Evolutionary conservation across 1,140 invertebrate genomes (phyloP).

Genomic region (Drosophila persimilis): DNA sequence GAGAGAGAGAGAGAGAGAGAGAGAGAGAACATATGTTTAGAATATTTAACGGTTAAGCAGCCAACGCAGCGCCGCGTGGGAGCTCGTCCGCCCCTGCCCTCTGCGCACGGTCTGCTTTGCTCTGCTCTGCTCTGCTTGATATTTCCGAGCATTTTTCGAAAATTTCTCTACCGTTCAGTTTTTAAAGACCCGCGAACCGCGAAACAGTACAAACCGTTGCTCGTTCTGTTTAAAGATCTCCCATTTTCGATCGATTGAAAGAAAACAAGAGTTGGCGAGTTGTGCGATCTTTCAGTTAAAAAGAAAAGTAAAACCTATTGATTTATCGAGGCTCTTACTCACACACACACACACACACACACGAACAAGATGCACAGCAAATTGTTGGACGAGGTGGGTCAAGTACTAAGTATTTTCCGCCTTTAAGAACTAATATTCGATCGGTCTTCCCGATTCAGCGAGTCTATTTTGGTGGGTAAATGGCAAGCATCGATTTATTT

Average conservation of each 20-base stretch:
- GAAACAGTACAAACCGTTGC: conserved; percentile 60
- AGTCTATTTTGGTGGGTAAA: conserved; percentile 37
- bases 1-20: conserved; percentile 16
- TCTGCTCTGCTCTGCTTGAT: conserved; percentile 4
- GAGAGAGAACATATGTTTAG: conserved; percentile 41
- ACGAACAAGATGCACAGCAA: conserved; percentile 75
- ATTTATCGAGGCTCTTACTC: conserved; percentile 23
- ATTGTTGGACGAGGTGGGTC: conserved; percentile 78
- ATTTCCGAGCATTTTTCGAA: conserved; percentile 62
- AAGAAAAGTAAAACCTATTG: conserved; percentile 28
- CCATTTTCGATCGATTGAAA: conserved; percentile 10
- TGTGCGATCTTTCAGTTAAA: conserved; percentile 26
- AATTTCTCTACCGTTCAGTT: conserved; percentile 67
- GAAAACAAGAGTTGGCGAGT: conserved; percentile 23
- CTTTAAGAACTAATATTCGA: conserved; percentile 1
- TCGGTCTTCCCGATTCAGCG: conserved; percentile 10
- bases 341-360: conserved; percentile 14
- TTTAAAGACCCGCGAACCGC: conserved; percentile 68
- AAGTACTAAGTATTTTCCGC: conserved; percentile 5
- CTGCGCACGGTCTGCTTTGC: too few species aligned
- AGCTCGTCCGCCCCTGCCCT: conserved; percentile 7
- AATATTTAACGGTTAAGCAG: conserved; percentile 39
- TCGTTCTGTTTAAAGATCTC: background rate
- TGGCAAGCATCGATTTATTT: conserved; percentile 25
- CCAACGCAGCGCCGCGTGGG: conserved; percentile 41